Evolutionary conservation across 2,888 invertebrate genomes (phyloP).

Genomic region (Adelphocoris suturalis): DNA sequence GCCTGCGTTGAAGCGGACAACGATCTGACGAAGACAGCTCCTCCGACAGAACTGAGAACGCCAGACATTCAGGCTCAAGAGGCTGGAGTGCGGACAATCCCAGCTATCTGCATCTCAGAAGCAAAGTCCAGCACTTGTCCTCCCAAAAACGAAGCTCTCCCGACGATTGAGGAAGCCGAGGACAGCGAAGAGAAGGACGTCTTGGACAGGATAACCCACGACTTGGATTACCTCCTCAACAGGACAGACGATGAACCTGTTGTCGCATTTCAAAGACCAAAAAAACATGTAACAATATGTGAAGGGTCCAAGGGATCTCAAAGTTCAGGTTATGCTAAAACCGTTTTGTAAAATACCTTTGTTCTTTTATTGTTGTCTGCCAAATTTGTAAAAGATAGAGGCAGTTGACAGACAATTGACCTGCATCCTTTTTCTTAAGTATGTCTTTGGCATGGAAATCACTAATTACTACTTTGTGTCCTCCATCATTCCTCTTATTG

Average conservation of each 20-base stretch:
- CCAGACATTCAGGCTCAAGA: not conserved
- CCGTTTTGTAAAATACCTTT: conserved; percentile 36
- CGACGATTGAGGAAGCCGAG: conserved; percentile 62
- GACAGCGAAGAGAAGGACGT: conserved; percentile 79
- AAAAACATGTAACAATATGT: conserved; percentile 52
- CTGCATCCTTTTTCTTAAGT: too few species aligned
- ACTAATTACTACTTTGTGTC: too few species aligned
- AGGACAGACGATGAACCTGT: conserved; percentile 79
- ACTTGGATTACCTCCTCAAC: conserved; percentile 89
- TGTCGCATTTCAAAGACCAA: not conserved
- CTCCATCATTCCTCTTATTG: too few species aligned
- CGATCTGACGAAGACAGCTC: not conserved
- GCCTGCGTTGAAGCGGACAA: conserved; percentile 82
- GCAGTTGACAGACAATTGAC: too few species aligned
- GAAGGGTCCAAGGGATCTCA: conserved; percentile 36
- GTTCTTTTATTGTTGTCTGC: not conserved
- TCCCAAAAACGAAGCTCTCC: conserved; percentile 71
- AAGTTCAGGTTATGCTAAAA: conserved; percentile 35
- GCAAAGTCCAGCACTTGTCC: conserved; percentile 4
- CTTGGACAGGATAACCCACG: conserved; percentile 89
- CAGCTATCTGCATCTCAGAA: not conserved
- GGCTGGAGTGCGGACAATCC: not conserved
- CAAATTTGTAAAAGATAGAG: too few species aligned
- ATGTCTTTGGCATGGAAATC: too few species aligned
- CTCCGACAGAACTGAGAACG: not conserved